A percentile compares a stretch with the other conserved stretches of the same genome.
Evolutionary conservation across 2,888 invertebrate species (phyloP).

Genomic region (Cephus pulcher): DNA sequence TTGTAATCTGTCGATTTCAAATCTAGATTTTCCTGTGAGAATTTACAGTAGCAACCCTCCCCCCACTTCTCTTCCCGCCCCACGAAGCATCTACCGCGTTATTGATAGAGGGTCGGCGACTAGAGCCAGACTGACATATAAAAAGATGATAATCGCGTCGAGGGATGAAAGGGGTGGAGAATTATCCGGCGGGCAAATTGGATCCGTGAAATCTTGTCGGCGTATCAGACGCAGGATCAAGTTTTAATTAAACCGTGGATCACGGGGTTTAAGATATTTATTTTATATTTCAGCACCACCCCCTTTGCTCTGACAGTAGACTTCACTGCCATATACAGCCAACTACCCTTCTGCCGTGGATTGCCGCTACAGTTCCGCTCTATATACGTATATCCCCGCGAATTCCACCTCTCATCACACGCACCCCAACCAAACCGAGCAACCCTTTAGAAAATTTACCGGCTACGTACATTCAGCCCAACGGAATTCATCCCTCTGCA

Average conservation of each 20-base stretch:
- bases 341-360: too few relatives aligned
- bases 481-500: constrained; percentile 47
- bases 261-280: constrained; percentile 59
- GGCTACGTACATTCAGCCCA: constrained; percentile 27
- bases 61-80: rapidly evolving
- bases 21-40: too few relatives aligned
- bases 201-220: constrained; percentile 46
- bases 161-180: constrained; percentile 14
- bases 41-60: too few relatives aligned
- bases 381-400: constrained; percentile 23
- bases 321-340: too few relatives aligned
- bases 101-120: too few relatives aligned
- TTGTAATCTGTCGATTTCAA: too few relatives aligned
- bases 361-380: constrained; percentile 29
- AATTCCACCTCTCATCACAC: constrained; percentile 17
- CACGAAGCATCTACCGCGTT: too few relatives aligned
- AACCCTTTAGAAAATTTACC: constrained; percentile 3
- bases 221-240: constrained; percentile 55
- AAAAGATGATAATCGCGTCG: too few relatives aligned
- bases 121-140: too few relatives aligned
- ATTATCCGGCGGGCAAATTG: constrained; percentile 48
- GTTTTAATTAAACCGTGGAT: constrained; percentile 61
- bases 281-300: constrained; percentile 52
- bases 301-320: too few relatives aligned
- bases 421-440: constrained; percentile 22